Conservation (phyloP, 2,888 invertebrate species). For the Panzeria rudis region DNA sequence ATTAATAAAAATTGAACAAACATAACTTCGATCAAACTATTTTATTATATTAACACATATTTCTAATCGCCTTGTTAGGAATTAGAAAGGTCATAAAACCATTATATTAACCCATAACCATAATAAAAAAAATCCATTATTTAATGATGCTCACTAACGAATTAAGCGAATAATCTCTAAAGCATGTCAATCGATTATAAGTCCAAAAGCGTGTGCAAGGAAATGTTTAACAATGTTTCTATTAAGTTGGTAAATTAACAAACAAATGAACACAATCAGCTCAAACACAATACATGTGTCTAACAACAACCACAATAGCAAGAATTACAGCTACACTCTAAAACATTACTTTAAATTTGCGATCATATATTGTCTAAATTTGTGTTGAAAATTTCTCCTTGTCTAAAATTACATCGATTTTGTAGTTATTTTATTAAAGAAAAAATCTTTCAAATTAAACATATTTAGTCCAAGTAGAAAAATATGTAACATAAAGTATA, state of each 20-base stretch:
- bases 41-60: constrained; percentile 10
- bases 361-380: too few species aligned
- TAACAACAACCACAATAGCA: constrained; percentile 9
- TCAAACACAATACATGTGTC: constrained; percentile 22
- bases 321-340: too few species aligned
- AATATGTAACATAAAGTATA: too few species aligned
- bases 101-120: background rate
- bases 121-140: background rate
- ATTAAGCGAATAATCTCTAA: constrained; percentile 11
- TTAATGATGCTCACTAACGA: background rate
- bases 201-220: background rate
- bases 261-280: constrained; percentile 66
- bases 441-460: too few species aligned
- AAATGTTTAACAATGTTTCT: constrained; percentile 16
- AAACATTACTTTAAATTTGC: too few species aligned
- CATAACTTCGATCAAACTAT: too few species aligned
- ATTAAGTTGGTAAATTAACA: constrained; percentile 46
- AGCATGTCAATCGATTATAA: constrained; percentile 11
- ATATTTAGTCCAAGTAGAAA: too few species aligned
- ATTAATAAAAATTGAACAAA: too few species aligned
- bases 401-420: too few species aligned
- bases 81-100: background rate
- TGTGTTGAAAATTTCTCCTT: too few species aligned
- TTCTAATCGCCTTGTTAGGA: background rate
- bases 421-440: too few species aligned